Base-by-base conservation (phyloP, 1,140 invertebrate species). In the Globodera ellingtonae region DNA sequence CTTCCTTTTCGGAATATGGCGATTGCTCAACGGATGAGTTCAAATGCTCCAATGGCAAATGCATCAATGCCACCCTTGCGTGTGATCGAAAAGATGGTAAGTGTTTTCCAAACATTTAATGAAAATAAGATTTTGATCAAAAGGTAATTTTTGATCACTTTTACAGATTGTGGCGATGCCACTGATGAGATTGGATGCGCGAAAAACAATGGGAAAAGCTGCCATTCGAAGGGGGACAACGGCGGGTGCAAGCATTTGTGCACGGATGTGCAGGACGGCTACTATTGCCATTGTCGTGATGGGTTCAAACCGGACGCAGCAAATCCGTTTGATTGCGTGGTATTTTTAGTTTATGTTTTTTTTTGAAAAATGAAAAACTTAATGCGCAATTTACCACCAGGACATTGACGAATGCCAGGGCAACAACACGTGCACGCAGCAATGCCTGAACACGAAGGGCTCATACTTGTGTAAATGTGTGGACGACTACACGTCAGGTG, bases 381-480 rank as follows among this genome's bases (percentile, higher is more conserved):
- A 50, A 50, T 50, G 48, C 48, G 6, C 6, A 50, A 6, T 10
- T 50, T 50, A 50, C 6, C 48, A 7, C 10, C 1, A 59, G 56
- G 97, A 99, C 89, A 93, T 98, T 48, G 93, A 99, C 88, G 97
- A 99, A 90, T 99, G 97, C 89, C 94, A 96, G 89, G 93, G 92
- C 0, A 94, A 95, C 0, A 94, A 95, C 18, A 94, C 95, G 0
- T 99, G 97, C 86, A 96, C 95, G 7, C 97, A 99, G 87, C 93
- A 93, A 86, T 99, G 97, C 88, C 93, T 94, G 4, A 99, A 99
- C 88, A 97, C 95, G 0, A 95, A 95, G 0, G 97, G 97, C 0
- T 94, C 94, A 0, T 98, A 94, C 90, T 94, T 95, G 81, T 99
- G 97, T 90, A 98, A 98, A 90, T 98, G 97, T 90, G 94, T 96